Evolutionary conservation across 2,113 vertebrate genomes (phyloP).

Genomic region (Aphyosemion australe): DNA sequence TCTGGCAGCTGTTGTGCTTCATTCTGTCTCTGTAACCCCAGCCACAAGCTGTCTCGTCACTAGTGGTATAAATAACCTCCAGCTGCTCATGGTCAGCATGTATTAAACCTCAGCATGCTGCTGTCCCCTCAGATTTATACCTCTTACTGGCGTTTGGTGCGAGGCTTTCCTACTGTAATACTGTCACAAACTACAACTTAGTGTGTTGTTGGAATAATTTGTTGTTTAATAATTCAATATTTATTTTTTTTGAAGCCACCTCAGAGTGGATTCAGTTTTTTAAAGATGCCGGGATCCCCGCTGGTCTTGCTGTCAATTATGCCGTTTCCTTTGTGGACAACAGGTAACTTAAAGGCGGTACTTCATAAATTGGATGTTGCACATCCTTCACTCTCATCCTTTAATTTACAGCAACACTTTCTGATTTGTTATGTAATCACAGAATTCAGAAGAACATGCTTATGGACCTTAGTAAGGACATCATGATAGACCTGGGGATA

Average conservation of each 20-base stretch:
- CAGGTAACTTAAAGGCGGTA: constrained; percentile 73
- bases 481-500: constrained; percentile 94
- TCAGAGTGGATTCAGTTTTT: constrained; percentile 98
- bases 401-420: not conserved
- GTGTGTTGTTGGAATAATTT: too few relatives aligned
- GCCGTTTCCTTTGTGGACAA: constrained; percentile 93
- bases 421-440: not conserved
- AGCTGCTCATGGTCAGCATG: constrained; percentile 63
- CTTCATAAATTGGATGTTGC: not conserved
- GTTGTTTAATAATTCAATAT: not conserved
- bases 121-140: constrained; percentile 30
- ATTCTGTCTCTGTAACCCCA: constrained; percentile 23
- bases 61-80: constrained; percentile 74
- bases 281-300: constrained; percentile 92
- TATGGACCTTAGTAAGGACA: constrained; percentile 93
- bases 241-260: constrained; percentile 76
- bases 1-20: constrained; percentile 49
- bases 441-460: constrained; percentile 96
- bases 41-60: constrained; percentile 21
- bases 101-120: constrained; percentile 39
- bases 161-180: not conserved
- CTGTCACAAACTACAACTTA: not conserved
- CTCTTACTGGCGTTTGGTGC: constrained; percentile 4
- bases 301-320: constrained; percentile 90
- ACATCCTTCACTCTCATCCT: not conserved